phyloP scores from a whole-genome alignment of 2,797 vertebrate genomes.

The Stomatorhinus walkeri region DNA sequence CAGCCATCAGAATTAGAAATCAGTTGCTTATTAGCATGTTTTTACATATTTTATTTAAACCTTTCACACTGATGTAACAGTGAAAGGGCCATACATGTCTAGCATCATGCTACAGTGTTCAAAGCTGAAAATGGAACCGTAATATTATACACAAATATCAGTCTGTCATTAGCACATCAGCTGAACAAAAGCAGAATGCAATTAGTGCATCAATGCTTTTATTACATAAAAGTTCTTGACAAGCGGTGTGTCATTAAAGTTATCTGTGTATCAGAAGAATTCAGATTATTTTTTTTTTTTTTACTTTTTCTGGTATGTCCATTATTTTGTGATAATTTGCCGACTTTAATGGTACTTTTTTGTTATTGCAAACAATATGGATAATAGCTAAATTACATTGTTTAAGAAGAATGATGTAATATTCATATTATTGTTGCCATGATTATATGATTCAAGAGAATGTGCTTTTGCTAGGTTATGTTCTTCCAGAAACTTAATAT shows the following conservation, averaged over 20 bases:
- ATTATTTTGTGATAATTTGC: neutral
- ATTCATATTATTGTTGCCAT: neutral
- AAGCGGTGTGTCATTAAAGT: neutral
- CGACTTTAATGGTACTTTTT: neutral
- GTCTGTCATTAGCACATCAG: neutral
- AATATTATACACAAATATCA: constrained; percentile 2
- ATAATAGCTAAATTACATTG: neutral
- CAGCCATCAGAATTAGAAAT: neutral
- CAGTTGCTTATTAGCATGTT: neutral
- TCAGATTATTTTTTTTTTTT: neutral
- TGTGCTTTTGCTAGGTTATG: neutral
- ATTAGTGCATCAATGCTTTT: constrained; percentile 9
- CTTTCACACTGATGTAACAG: neutral
- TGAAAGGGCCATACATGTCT: neutral
- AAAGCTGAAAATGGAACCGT: neutral
- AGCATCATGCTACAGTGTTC: neutral
- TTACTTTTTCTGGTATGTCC: neutral
- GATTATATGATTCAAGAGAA: neutral
- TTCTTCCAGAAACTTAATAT: neutral
- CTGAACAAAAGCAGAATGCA: neutral
- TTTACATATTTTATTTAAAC: neutral
- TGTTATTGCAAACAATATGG: neutral
- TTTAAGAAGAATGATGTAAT: neutral
- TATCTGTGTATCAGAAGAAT: neutral
- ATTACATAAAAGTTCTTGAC: neutral